These are phyloP conservation scores for Bugulina stolonifera DNA, from an alignment of 2,888 invertebrate species.

Conservation along the genomic window DNA sequence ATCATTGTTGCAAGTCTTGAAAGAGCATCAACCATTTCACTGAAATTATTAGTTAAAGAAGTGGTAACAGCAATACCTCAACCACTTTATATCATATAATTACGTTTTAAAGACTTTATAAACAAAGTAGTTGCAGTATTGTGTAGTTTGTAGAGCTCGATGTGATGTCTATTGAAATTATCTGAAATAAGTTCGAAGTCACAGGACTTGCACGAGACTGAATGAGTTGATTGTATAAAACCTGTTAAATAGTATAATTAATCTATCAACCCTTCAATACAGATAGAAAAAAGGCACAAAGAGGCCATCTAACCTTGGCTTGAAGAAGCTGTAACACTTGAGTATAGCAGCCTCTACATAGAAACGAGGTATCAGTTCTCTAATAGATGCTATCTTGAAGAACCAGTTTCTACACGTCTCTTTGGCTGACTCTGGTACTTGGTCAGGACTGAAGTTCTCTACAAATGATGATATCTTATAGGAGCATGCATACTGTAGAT, in stretches of 20 bases:
- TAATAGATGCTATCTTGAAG: constrained; percentile 93
- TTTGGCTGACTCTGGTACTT: constrained; percentile 70
- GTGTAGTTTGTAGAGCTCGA: too few relatives aligned
- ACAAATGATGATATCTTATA: constrained; percentile 42
- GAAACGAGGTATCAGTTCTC: constrained; percentile 81
- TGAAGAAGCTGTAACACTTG: constrained; percentile 78
- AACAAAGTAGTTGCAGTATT: too few relatives aligned
- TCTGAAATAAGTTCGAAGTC: too few relatives aligned
- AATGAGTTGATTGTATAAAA: too few relatives aligned
- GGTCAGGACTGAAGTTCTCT: constrained; percentile 69
- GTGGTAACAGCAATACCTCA: background rate
- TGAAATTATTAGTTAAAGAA: constrained; percentile 42
- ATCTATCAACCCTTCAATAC: too few relatives aligned
- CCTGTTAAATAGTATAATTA: too few relatives aligned
- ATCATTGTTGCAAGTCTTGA: constrained; percentile 75
- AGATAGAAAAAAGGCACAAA: too few relatives aligned
- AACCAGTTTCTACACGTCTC: constrained; percentile 99
- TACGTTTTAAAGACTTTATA: background rate
- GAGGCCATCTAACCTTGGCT: constrained; percentile 59
- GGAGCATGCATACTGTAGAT: too few relatives aligned
- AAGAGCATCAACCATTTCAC: constrained; percentile 66
- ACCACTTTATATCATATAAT: background rate
- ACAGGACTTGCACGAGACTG: too few relatives aligned
- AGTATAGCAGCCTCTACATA: constrained; percentile 90
- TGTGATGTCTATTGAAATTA: too few relatives aligned